A percentile compares a stretch with the other conserved stretches of the same genome.
Conservation (phyloP, 2,888 invertebrate species). For the Hypselothyrea guttata region DNA sequence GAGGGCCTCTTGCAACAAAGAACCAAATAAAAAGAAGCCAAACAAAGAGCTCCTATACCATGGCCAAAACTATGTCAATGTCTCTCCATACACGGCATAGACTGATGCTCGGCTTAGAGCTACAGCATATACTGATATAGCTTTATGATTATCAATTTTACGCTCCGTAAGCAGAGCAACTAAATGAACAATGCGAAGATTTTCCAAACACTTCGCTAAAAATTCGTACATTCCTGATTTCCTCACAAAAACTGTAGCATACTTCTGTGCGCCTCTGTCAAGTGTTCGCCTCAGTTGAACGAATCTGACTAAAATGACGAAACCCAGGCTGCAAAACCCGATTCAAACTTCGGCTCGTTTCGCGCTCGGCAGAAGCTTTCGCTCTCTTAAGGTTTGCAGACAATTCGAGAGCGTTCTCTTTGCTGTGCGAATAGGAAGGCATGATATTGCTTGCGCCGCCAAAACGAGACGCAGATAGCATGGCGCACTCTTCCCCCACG, state of each 20-base stretch:
- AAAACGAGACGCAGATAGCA: constrained; percentile 33
- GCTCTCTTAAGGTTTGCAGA: constrained; percentile 59
- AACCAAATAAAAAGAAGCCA: neutral
- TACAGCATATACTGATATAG: constrained; percentile 4
- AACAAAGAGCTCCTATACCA: constrained; percentile 1
- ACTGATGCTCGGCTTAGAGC: neutral
- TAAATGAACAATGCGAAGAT: constrained; percentile 23
- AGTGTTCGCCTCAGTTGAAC: constrained; percentile 27
- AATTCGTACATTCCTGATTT: constrained; percentile 3
- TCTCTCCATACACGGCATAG: too few relatives aligned
- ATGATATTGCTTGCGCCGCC: constrained; percentile 70
- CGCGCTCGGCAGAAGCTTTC: constrained; percentile 46
- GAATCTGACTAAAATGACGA: constrained; percentile 35
- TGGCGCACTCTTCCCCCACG: constrained; percentile 50
- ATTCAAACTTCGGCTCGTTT: constrained; percentile 23
- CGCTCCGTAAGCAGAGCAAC: constrained; percentile 26
- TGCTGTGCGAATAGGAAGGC: constrained; percentile 32
- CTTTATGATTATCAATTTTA: constrained; percentile 41
- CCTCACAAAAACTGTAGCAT: constrained; percentile 23
- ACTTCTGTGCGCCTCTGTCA: constrained; percentile 12
- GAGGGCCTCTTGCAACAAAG: constrained; percentile 8
- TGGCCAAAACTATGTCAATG: constrained; percentile 63
- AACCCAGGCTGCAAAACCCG: constrained; percentile 15
- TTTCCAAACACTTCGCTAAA: constrained; percentile 28
- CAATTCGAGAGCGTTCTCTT: constrained; percentile 42